Conservation (phyloP, 1,140 invertebrate species). For the Papilio machaon region DNA sequence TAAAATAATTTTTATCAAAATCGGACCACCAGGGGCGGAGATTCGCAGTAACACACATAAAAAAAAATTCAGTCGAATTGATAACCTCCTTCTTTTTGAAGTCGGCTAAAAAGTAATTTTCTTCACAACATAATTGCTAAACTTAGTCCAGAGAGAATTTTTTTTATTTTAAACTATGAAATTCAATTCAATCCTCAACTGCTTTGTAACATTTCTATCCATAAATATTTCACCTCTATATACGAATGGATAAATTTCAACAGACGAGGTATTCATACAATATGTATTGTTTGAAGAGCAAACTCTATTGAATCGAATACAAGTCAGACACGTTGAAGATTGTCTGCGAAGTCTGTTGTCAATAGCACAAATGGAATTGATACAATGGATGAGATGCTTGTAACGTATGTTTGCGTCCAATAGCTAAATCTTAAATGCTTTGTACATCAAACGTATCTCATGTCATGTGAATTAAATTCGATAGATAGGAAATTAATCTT, state of each 20-base stretch:
- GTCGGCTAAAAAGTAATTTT: too few species aligned
- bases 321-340: not conserved
- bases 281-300: constrained; percentile 4
- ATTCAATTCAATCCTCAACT: not conserved
- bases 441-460: not conserved
- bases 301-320: constrained; percentile 2
- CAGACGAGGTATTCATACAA: not conserved
- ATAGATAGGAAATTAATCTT: too few species aligned
- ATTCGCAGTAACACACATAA: too few species aligned
- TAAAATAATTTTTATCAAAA: too few species aligned
- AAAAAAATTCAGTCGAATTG: too few species aligned
- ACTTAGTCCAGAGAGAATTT: too few species aligned
- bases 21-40: too few species aligned
- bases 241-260: not conserved
- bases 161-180: not conserved
- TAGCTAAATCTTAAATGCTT: not conserved
- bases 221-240: not conserved
- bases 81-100: too few species aligned
- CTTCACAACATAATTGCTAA: too few species aligned
- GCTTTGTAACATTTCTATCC: not conserved
- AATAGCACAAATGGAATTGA: not conserved
- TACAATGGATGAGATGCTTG: not conserved
- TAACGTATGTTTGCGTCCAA: not conserved
- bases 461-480: too few species aligned
- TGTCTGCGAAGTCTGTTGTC: not conserved